Conservation (phyloP, 2,113 vertebrate species). For the Platanista minor region DNA sequence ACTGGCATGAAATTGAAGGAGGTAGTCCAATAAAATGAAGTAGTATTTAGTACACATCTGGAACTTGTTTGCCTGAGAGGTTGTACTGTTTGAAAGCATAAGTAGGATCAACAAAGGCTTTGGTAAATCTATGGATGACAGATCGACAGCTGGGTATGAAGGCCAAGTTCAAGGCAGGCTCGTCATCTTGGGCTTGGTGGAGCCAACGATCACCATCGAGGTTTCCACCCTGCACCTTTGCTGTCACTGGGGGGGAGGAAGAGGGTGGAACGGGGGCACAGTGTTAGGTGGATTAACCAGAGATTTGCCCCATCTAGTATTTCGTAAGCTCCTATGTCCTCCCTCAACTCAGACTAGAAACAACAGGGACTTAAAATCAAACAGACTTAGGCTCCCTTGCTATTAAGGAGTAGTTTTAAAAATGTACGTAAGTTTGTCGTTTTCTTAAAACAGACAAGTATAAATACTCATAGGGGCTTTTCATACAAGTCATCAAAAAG, state of each 20-base stretch:
- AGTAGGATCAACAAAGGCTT: slow-evolving; percentile 21
- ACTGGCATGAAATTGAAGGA: background rate
- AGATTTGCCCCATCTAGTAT: background rate
- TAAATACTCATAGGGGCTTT: background rate
- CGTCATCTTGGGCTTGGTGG: background rate
- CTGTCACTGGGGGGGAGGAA: background rate
- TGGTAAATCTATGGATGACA: slow-evolving; percentile 42
- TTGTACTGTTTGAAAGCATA: background rate
- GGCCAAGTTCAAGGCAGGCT: background rate
- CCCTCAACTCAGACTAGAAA: background rate
- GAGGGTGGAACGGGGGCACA: background rate
- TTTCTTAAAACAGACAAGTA: background rate
- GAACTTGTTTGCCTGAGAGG: slow-evolving; percentile 7
- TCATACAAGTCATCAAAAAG: background rate
- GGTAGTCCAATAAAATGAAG: slow-evolving; percentile 7
- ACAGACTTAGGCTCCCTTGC: background rate
- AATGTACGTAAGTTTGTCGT: background rate
- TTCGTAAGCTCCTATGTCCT: background rate
- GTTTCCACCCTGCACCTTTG: background rate
- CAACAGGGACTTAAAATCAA: background rate
- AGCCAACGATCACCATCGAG: background rate
- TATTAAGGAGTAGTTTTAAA: background rate
- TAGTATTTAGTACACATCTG: slow-evolving; percentile 46
- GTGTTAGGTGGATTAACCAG: background rate
- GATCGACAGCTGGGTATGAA: background rate